phyloP scores from a whole-genome alignment of 2,797 vertebrate species.

The Kryptopterus vitreolus region DNA sequence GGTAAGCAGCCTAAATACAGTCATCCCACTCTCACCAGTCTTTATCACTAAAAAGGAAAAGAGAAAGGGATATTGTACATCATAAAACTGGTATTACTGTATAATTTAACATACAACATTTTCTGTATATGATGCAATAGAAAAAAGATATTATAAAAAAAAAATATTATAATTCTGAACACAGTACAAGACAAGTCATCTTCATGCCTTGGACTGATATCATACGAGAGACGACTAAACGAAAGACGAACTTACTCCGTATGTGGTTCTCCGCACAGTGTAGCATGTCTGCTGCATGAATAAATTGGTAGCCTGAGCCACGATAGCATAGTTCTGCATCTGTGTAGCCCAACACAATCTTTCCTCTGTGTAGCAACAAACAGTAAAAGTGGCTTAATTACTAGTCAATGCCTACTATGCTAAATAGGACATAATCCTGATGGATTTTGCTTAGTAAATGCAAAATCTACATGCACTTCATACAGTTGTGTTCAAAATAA shows the following conservation, averaged over 20 bases:
- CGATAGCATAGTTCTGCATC: slow-evolving; percentile 78
- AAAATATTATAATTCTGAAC: background rate
- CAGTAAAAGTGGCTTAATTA: background rate
- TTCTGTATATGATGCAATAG: too few species aligned
- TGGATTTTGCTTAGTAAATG: background rate
- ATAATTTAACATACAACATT: too few species aligned
- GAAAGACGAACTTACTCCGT: slow-evolving; percentile 73
- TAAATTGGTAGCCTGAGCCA: slow-evolving; percentile 83
- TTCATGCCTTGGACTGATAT: background rate
- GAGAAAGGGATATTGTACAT: background rate
- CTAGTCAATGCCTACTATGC: background rate
- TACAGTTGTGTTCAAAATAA: too few species aligned
- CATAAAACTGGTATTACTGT: background rate
- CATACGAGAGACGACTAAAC: background rate
- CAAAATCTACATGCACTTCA: background rate
- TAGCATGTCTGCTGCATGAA: slow-evolving; percentile 85
- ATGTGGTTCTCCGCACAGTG: slow-evolving; percentile 82
- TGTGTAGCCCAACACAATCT: slow-evolving; percentile 78
- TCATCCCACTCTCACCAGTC: slow-evolving; percentile 74
- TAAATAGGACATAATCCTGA: background rate
- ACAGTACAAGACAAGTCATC: background rate
- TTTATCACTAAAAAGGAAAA: slow-evolving; percentile 70
- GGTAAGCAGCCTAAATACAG: slow-evolving; percentile 71
- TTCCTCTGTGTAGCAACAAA: slow-evolving; percentile 69
- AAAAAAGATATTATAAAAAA: too few species aligned